Evolutionary conservation across 2,113 vertebrate species (phyloP).

Genomic region (Pomatostomus ruficeps): DNA sequence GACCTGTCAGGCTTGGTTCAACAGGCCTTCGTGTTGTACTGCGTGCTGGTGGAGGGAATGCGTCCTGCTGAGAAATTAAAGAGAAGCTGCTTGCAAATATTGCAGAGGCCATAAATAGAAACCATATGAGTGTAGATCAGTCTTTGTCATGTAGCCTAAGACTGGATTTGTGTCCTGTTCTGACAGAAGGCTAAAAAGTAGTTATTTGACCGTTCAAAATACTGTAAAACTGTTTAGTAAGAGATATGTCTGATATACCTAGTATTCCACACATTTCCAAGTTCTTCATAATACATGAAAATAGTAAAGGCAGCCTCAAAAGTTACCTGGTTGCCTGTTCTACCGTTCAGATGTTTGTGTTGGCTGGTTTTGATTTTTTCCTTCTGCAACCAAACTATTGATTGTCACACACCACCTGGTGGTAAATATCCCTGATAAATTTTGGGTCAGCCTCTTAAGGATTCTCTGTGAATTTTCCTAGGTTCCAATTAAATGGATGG

Average conservation of each 20-base stretch:
- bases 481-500: slow-evolving; percentile 99
- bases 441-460: not conserved
- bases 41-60: not conserved
- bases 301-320: not conserved
- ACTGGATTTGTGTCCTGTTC: not conserved
- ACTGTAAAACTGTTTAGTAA: not conserved
- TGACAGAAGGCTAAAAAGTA: not conserved
- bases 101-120: not conserved
- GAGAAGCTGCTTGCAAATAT: not conserved
- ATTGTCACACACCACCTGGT: slow-evolving; percentile 11
- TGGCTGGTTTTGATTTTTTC: not conserved
- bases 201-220: not conserved
- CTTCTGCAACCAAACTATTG: not conserved
- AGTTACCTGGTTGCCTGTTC: not conserved
- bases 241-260: not conserved
- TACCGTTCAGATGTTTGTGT: not conserved
- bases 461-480: slow-evolving; percentile 36
- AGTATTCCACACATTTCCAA: not conserved
- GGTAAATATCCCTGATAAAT: not conserved
- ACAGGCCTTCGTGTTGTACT: not conserved
- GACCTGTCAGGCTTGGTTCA: slow-evolving; percentile 40
- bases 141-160: not conserved
- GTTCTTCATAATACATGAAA: not conserved
- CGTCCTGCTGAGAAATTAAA: slow-evolving; percentile 35
- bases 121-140: not conserved